phyloP scores from a whole-genome alignment of 1,140 invertebrate species.

The Philopotamus ludificatus region DNA sequence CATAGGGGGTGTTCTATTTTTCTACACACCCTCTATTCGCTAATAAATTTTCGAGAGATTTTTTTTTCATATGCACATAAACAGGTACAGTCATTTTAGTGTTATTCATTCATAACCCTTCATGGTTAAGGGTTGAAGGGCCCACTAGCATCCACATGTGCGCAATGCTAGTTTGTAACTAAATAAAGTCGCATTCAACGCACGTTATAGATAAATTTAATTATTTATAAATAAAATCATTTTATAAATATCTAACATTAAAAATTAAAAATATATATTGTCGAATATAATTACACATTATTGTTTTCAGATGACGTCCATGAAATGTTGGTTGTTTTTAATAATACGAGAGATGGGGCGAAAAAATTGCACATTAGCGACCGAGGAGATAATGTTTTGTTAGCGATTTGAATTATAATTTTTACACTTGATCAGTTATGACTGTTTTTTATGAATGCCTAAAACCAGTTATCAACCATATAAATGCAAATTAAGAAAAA shows the following conservation, averaged over 20 bases:
- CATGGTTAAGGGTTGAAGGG: slow-evolving; percentile 28
- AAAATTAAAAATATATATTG: background rate
- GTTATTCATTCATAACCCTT: slow-evolving; percentile 43
- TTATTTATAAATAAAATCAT: background rate
- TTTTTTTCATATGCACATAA: slow-evolving; percentile 35
- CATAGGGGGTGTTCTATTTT: slow-evolving; percentile 40
- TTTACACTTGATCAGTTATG: slow-evolving; percentile 26
- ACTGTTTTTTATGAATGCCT: slow-evolving; percentile 23
- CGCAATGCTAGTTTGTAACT: background rate
- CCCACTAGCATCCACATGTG: background rate
- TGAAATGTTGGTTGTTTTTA: background rate
- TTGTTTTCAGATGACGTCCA: background rate
- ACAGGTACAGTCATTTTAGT: slow-evolving; percentile 40
- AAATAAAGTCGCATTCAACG: background rate
- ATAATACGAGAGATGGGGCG: background rate
- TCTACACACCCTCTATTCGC: slow-evolving; percentile 27
- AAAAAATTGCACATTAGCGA: slow-evolving; percentile 2
- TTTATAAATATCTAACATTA: background rate
- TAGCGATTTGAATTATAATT: slow-evolving; percentile 15
- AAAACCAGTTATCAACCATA: slow-evolving; percentile 5
- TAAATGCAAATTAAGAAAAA: background rate
- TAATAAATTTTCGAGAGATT: slow-evolving; percentile 43
- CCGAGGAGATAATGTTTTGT: slow-evolving; percentile 9
- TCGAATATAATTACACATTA: no score
- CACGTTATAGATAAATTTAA: background rate